A percentile compares a stretch with the other conserved stretches of the same genome.
phyloP scores from a whole-genome alignment of 2,888 invertebrate genomes.

The Hypomecis atomaria region DNA sequence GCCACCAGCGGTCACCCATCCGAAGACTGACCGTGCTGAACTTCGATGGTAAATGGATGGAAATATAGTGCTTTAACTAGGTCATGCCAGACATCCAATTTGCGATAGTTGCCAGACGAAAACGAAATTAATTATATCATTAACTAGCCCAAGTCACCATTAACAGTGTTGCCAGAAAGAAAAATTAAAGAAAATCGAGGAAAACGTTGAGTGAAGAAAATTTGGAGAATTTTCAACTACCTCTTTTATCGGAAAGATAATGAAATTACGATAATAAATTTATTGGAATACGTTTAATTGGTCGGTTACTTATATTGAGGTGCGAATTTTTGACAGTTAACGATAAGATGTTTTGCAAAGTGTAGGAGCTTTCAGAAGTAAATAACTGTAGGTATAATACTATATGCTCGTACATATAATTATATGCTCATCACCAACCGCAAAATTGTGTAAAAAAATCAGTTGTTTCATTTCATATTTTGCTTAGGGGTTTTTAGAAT shows the following conservation, averaged over 20 bases:
- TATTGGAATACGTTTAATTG: background rate
- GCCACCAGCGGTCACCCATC: too few relatives aligned
- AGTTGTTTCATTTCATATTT: too few relatives aligned
- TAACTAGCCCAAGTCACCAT: constrained; percentile 27
- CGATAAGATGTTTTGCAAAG: background rate
- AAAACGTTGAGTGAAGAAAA: constrained; percentile 17
- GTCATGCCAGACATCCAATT: constrained; percentile 13
- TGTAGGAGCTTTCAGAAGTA: background rate
- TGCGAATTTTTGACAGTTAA: background rate
- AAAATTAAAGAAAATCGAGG: constrained; percentile 20
- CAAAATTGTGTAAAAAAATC: too few relatives aligned
- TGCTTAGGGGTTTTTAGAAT: too few relatives aligned
- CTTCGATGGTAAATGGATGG: too few relatives aligned
- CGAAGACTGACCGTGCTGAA: too few relatives aligned
- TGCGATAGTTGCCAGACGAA: constrained; percentile 13
- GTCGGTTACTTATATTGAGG: background rate
- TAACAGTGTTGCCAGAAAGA: constrained; percentile 24
- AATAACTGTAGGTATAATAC: background rate
- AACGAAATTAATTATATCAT: constrained; percentile 27
- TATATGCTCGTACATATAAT: too few relatives aligned
- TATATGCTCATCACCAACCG: too few relatives aligned
- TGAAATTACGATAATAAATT: constrained; percentile 16
- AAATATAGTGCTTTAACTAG: constrained; percentile 5
- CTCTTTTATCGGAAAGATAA: constrained; percentile 20
- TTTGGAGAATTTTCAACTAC: constrained; percentile 22